Evolutionary conservation across 2,113 vertebrate species (phyloP).

Genomic region (Zosterops pallidus): DNA sequence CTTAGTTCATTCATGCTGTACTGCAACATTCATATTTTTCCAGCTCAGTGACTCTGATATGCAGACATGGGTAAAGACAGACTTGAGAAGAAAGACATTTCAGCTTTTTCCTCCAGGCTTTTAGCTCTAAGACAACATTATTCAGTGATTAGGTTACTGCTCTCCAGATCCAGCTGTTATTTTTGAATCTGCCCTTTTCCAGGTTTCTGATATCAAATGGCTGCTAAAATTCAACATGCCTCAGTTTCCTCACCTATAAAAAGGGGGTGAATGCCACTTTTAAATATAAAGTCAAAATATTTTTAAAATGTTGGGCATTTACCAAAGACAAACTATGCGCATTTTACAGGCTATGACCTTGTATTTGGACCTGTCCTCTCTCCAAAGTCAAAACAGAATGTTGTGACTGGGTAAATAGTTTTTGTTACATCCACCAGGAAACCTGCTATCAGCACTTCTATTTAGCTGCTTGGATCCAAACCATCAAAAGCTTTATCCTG

Average conservation of each 20-base stretch:
- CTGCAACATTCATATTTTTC: slow-evolving; percentile 30
- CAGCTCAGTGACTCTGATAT: background rate
- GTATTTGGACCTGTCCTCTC: background rate
- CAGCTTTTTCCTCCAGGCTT: slow-evolving; percentile 2
- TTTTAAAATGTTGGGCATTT: background rate
- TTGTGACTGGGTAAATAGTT: background rate
- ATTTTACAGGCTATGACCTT: background rate
- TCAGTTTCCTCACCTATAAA: background rate
- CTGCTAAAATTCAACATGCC: background rate
- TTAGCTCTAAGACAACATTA: slow-evolving; percentile 1
- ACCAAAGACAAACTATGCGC: background rate
- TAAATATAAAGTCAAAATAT: background rate
- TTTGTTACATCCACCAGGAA: background rate
- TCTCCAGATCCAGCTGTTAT: background rate
- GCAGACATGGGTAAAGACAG: slow-evolving; percentile 18
- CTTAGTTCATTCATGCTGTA: slow-evolving; percentile 3
- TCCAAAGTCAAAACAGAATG: background rate
- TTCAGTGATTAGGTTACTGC: background rate
- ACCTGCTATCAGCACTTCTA: background rate
- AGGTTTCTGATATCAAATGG: background rate
- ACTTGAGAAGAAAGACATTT: background rate
- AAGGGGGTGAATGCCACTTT: background rate
- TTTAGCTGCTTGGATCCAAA: background rate
- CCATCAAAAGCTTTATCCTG: background rate
- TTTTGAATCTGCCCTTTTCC: background rate